Percentiles rank a stretch among this genome's conserved stretches.
Evolutionary conservation across 2,113 vertebrate genomes (phyloP).

Genomic region (Synchiropus splendidus): DNA sequence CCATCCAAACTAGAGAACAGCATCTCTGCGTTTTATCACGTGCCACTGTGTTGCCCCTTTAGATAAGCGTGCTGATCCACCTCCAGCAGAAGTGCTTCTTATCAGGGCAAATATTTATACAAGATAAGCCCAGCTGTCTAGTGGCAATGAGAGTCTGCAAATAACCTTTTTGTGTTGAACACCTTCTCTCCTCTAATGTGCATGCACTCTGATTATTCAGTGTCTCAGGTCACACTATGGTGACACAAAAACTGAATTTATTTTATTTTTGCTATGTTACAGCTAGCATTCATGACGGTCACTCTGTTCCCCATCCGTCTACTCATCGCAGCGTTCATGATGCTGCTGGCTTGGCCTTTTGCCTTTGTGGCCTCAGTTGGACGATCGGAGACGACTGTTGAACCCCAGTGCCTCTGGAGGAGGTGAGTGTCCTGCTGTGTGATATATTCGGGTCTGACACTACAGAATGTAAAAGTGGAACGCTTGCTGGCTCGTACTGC

Average conservation of each 20-base stretch:
- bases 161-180: too few species aligned
- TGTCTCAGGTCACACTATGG: too few species aligned
- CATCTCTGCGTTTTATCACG: too few species aligned
- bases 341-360: slow-evolving; percentile 95
- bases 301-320: slow-evolving; percentile 92
- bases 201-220: too few species aligned
- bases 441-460: neutral
- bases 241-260: too few species aligned
- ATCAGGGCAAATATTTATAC: slow-evolving; percentile 46
- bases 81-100: slow-evolving; percentile 10
- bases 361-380: slow-evolving; percentile 84
- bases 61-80: neutral
- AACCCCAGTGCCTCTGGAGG: slow-evolving; percentile 83
- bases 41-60: too few species aligned
- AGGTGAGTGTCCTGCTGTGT: slow-evolving; percentile 40
- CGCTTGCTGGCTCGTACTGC: too few species aligned
- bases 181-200: too few species aligned
- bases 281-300: slow-evolving; percentile 90
- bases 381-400: slow-evolving; percentile 70
- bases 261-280: slow-evolving; percentile 33
- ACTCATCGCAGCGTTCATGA: slow-evolving; percentile 88
- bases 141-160: too few species aligned
- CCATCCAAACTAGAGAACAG: too few species aligned
- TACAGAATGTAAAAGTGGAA: too few species aligned
- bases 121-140: slow-evolving; percentile 27